Base-by-base conservation (phyloP, 2,888 invertebrate genomes). In the Dysmachus trigonus region DNA sequence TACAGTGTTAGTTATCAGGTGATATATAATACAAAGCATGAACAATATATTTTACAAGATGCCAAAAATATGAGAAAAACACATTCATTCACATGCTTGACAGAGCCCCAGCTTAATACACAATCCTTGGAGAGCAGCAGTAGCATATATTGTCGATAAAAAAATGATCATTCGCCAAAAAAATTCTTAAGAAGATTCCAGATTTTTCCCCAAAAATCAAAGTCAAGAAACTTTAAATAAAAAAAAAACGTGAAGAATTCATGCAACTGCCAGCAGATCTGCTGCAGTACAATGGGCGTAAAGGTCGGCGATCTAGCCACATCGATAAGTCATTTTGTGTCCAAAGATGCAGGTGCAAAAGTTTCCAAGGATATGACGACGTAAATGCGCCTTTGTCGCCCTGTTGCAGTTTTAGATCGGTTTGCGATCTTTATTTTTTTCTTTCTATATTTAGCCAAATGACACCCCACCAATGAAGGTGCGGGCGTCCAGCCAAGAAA, bases 191-290 rank as follows among this genome's bases (percentile, higher is more conserved):
- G 47, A 47, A 35, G 47, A 77, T 47, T 77, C 27, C 27, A 81
- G 73, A 18, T 53, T 47, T 81, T 81, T 22, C 22, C 53, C 51
- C 30, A 53, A 53, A 6, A 15, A 15, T 27, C 38, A 83, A n/a
- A 83, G 15, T 33, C 51, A 83, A 83, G 18, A 72, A 41, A 83
- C 72, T 77, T 84, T 77, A 72, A 13, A 86, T 31, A 53, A 72
- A 77, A 84, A 76, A 83, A 85, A 86, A 86, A 86, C 81, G 38
- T 81, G 31, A 81, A 81, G 22, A 47, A 1, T n/a, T 79, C 89
- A 88, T 88, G 88, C 88, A 88, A 72, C 88, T 88, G 87, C 87
- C 62, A 88, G 86, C 86, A 88, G 88, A 86, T 76, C 87, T 88
- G 87, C 87, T 86, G 87, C 88, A 88, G 88, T 62, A 87, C 85